A percentile compares a stretch with the other conserved stretches of the same genome.
Evolutionary conservation across 2,888 invertebrate genomes (phyloP).

Genomic region (Melanostoma scalare): DNA sequence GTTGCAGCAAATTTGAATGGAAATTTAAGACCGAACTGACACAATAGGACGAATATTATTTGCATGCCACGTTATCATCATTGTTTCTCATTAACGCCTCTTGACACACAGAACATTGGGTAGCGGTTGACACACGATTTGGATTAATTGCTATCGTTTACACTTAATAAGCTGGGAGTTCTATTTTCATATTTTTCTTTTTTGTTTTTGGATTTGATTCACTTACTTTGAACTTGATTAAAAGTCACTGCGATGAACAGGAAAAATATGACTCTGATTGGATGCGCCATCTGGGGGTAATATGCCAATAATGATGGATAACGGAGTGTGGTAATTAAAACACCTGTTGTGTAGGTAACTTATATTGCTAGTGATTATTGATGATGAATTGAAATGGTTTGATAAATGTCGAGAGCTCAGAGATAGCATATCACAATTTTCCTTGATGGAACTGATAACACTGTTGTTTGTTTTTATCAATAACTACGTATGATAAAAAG

Average conservation of each 20-base stretch:
- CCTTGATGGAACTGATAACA: too few relatives aligned
- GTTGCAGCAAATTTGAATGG: conserved; percentile 9
- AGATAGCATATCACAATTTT: too few relatives aligned
- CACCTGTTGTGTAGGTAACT: conserved; percentile 35
- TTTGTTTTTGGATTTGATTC: conserved; percentile 11
- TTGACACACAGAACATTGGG: background rate
- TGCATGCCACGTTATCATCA: conserved; percentile 53
- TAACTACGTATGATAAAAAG: too few relatives aligned
- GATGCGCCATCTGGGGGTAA: conserved; percentile 31
- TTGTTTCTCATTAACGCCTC: conserved; percentile 27
- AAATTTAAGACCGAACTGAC: background rate
- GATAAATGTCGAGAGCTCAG: background rate
- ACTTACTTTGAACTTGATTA: conserved; percentile 57
- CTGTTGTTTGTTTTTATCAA: too few relatives aligned
- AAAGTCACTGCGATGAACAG: conserved; percentile 36
- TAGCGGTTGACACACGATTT: conserved; percentile 41
- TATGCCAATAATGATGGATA: background rate
- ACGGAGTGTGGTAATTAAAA: background rate
- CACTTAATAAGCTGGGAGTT: background rate
- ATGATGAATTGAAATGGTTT: conserved; percentile 2
- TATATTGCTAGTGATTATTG: background rate
- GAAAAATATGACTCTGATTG: conserved; percentile 47
- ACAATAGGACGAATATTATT: conserved; percentile 15
- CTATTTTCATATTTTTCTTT: conserved; percentile 7
- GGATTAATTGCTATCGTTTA: conserved; percentile 44